Conservation (phyloP, 2,888 invertebrate species). For the Meiosimyza platycephala region DNA sequence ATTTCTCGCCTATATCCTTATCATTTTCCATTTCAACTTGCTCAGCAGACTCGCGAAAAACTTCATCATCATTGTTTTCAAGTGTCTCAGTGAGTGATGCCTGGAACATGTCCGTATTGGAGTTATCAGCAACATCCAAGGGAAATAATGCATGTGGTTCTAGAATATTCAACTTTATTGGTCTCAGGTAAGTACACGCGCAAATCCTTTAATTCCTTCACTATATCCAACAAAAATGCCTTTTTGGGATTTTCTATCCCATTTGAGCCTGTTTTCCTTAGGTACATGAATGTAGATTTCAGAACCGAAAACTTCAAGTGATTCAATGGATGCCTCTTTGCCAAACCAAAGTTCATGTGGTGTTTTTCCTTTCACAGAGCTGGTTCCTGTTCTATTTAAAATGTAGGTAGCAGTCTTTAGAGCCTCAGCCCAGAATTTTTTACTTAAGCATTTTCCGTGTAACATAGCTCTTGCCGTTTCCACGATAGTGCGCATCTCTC, state of each 20-base stretch:
- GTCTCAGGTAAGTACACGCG: constrained; percentile 40
- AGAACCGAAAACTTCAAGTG: constrained; percentile 59
- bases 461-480: constrained; percentile 53
- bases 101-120: background rate
- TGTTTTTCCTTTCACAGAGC: constrained; percentile 45
- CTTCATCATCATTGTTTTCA: background rate
- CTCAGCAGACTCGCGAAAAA: background rate
- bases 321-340: constrained; percentile 19
- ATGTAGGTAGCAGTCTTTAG: constrained; percentile 57
- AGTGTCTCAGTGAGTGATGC: background rate
- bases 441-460: constrained; percentile 44
- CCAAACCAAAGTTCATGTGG: constrained; percentile 52
- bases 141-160: constrained; percentile 10
- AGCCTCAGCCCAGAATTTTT: constrained; percentile 62
- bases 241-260: constrained; percentile 53
- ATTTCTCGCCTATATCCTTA: background rate
- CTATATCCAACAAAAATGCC: constrained; percentile 54
- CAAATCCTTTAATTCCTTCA: constrained; percentile 54
- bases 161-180: constrained; percentile 34
- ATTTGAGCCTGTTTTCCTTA: constrained; percentile 55
- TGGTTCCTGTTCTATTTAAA: constrained; percentile 55
- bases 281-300: constrained; percentile 58
- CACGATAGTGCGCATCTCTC: constrained; percentile 57
- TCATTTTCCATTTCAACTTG: background rate
- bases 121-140: background rate